A percentile compares a stretch with the other conserved stretches of the same genome.
These are phyloP conservation scores for Cetonia aurata DNA, from an alignment of 2,888 invertebrate genomes.

Conservation along the genomic window DNA sequence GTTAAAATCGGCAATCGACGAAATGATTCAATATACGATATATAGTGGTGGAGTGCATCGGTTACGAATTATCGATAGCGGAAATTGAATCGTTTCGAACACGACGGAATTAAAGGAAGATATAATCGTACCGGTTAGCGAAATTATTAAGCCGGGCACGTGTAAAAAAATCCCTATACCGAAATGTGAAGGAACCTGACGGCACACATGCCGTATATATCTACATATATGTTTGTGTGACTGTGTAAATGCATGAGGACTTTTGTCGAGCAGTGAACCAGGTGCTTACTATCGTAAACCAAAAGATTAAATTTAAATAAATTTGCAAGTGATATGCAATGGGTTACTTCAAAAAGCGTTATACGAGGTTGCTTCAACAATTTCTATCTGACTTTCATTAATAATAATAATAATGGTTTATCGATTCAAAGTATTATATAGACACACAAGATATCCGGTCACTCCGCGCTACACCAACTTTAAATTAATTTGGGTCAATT, in stretches of 20 bases:
- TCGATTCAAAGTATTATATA: no score
- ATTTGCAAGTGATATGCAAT: constrained; percentile 15
- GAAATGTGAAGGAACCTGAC: constrained; percentile 16
- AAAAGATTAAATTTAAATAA: constrained; percentile 34
- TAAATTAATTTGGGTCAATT: no score
- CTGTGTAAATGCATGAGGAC: not conserved
- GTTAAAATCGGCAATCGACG: constrained; percentile 42
- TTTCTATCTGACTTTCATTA: no score
- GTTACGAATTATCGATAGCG: not conserved
- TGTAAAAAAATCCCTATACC: constrained; percentile 1
- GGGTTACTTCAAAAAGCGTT: not conserved
- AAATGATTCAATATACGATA: not conserved
- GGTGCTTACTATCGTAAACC: constrained; percentile 14
- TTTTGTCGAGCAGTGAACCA: constrained; percentile 8
- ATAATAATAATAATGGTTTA: no score
- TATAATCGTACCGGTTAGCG: no score
- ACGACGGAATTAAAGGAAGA: no score
- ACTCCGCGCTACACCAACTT: no score
- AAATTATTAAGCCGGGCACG: no score
- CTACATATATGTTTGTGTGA: constrained; percentile 21
- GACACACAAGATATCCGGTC: no score
- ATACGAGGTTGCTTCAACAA: not conserved
- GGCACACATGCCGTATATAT: constrained; percentile 26
- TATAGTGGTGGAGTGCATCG: not conserved
- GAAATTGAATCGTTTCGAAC: no score